Evolutionary conservation across 2,113 vertebrate genomes (phyloP).

Genomic region (Reinhardtius hippoglossoides): DNA sequence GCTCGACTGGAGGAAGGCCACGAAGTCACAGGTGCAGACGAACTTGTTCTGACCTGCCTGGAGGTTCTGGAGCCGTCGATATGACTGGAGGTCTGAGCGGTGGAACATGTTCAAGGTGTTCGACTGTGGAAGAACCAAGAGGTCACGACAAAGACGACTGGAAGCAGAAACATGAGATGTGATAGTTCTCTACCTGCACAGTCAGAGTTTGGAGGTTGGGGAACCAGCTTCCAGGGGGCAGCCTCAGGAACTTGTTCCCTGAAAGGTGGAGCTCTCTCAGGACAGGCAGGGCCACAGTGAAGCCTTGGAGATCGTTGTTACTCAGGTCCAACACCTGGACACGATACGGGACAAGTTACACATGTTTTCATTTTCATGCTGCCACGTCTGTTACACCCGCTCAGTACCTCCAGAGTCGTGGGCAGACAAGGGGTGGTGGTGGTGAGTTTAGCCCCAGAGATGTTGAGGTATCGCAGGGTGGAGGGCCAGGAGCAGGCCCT

Average conservation of each 20-base stretch:
- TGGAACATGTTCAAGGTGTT: slow-evolving; percentile 85
- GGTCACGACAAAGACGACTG: not conserved
- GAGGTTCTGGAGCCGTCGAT: slow-evolving; percentile 77
- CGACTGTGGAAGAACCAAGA: slow-evolving; percentile 45
- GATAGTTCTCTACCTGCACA: slow-evolving; percentile 62
- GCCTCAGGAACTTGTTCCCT: slow-evolving; percentile 84
- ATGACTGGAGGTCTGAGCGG: slow-evolving; percentile 76
- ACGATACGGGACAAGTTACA: not conserved
- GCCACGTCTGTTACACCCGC: too few species aligned
- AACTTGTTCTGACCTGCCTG: slow-evolving; percentile 87
- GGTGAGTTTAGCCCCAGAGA: slow-evolving; percentile 84
- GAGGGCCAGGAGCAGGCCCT: slow-evolving; percentile 84
- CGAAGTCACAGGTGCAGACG: slow-evolving; percentile 89
- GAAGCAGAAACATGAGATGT: not conserved
- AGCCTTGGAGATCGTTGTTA: slow-evolving; percentile 82
- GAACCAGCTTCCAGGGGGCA: slow-evolving; percentile 78
- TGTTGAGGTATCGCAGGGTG: slow-evolving; percentile 84
- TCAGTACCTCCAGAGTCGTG: slow-evolving; percentile 58
- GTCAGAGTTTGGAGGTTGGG: slow-evolving; percentile 80
- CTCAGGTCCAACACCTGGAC: slow-evolving; percentile 88
- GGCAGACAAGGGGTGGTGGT: slow-evolving; percentile 83
- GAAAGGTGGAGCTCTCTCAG: slow-evolving; percentile 88
- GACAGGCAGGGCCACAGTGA: slow-evolving; percentile 74
- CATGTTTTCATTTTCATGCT: not conserved
- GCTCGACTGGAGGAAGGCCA: slow-evolving; percentile 76